Base-by-base conservation (phyloP, 2,113 vertebrate genomes). In the Gobio gobio region DNA sequence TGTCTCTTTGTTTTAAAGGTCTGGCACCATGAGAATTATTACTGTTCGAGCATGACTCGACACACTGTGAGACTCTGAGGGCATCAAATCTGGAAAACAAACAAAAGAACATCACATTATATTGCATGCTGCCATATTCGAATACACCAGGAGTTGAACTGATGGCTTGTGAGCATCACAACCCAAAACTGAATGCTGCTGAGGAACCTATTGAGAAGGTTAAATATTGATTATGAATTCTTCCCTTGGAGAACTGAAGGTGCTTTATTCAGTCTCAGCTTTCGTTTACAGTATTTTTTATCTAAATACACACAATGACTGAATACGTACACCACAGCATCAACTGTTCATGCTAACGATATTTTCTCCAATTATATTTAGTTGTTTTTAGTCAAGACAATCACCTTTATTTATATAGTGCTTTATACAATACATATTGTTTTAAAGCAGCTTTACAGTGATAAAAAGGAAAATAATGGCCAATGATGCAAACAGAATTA, bases 21-120 rank as follows among this genome's bases (percentile, higher is more conserved):
- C 88, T 87, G 83, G 85, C 73, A 77, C 82, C 84, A 66, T 78
- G 86, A 90, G 86, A 89, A 86, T 90, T 75, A 86, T 90, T 86
- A 88, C 78, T 36, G 77, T 63, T 88, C 22, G n/a, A 88, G 82
- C 86, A 82, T 86, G 83, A 83, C 73, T 68, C 40, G 5, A 40
- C 74, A 83, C 56, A 54, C 66, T 86, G 85, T 51, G 56, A 83
- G 74, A 24, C 68, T 66, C 66, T 63, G 18, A 36, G 66, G 87
- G 56, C 73, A 86, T 77, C 56, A 82, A 76, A 82, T 85, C 54
- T 80, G 54, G 29, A 83, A 83, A 56, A 64, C 82, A 82, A 86
- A 85, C 70, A 88, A 83, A 81, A 85, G 24, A 85, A 78, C 56
- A 64, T 76, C 49, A 64, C 84, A 90, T 87, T 78, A 81, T 83